A percentile compares a stretch with the other conserved stretches of the same genome.
Conservation (phyloP, 2,113 vertebrate genomes). For the Tor tambroides region DNA sequence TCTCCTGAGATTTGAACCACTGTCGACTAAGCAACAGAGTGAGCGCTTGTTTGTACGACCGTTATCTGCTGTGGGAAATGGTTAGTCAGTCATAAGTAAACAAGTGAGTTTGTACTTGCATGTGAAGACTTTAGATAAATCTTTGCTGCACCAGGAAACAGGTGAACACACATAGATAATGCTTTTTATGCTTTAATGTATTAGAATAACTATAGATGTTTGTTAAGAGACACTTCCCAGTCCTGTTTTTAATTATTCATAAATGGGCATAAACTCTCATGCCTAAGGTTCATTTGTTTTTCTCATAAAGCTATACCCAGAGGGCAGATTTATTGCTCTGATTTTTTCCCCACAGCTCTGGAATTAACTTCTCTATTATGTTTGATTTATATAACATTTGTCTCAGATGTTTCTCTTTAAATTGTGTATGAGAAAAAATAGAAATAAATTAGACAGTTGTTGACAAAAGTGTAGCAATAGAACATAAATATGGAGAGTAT, state of each 20-base stretch:
- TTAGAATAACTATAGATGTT: neutral
- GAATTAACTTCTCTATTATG: neutral
- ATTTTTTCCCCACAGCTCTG: neutral
- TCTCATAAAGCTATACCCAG: neutral
- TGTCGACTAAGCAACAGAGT: slow-evolving; percentile 38
- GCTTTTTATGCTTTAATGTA: slow-evolving; percentile 16
- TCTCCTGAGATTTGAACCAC: slow-evolving; percentile 17
- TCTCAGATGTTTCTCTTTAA: neutral
- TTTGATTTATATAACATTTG: neutral
- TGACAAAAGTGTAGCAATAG: neutral
- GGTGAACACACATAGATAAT: slow-evolving; percentile 44
- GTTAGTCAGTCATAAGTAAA: slow-evolving; percentile 45
- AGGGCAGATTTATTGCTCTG: neutral
- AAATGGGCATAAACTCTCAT: neutral
- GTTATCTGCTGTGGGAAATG: slow-evolving; percentile 41
- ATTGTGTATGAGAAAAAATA: neutral
- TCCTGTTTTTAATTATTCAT: neutral
- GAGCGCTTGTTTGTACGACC: slow-evolving; percentile 44
- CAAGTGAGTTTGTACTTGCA: slow-evolving; percentile 61
- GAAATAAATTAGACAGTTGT: neutral
- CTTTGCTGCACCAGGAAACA: slow-evolving; percentile 44
- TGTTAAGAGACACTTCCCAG: neutral
- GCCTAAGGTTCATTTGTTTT: neutral
- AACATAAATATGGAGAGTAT: neutral
- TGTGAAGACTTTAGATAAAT: slow-evolving; percentile 37